Conservation (phyloP, 2,113 vertebrate genomes). For the Cynoglossus semilaevis region DNA sequence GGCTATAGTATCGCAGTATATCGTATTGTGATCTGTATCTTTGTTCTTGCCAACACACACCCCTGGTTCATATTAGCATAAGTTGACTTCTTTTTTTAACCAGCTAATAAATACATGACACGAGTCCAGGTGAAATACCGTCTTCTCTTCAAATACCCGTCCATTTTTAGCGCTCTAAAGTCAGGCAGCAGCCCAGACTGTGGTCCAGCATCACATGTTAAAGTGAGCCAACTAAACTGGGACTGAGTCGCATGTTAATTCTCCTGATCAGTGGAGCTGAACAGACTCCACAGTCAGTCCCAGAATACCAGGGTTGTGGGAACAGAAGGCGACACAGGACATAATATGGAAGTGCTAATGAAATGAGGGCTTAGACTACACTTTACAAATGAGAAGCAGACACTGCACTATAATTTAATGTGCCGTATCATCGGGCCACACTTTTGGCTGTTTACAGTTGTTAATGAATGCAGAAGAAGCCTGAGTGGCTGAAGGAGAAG, state of each 20-base stretch:
- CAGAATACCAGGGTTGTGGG: constrained; percentile 35
- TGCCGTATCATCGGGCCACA: not conserved
- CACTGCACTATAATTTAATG: not conserved
- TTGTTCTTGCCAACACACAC: too few species aligned
- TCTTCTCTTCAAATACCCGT: constrained; percentile 46
- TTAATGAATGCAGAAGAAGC: not conserved
- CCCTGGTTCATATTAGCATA: too few species aligned
- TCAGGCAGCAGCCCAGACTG: too few species aligned
- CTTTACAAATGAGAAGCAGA: constrained; percentile 11
- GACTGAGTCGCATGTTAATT: constrained; percentile 45
- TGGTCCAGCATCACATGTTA: constrained; percentile 51
- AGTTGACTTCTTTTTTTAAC: constrained; percentile 20
- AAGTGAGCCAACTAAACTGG: constrained; percentile 37
- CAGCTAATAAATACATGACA: constrained; percentile 27
- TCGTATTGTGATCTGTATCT: too few species aligned
- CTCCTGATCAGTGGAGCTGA: constrained; percentile 37
- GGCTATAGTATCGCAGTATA: too few species aligned
- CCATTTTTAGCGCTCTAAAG: constrained; percentile 51
- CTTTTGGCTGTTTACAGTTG: not conserved
- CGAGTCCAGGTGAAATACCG: constrained; percentile 36
- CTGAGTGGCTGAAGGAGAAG: not conserved
- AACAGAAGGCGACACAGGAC: not conserved
- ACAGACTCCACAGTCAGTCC: constrained; percentile 40
- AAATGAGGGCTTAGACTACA: not conserved
- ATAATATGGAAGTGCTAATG: constrained; percentile 5